Conservation (phyloP, 2,888 invertebrate species). For the Incurvaria masculella region DNA sequence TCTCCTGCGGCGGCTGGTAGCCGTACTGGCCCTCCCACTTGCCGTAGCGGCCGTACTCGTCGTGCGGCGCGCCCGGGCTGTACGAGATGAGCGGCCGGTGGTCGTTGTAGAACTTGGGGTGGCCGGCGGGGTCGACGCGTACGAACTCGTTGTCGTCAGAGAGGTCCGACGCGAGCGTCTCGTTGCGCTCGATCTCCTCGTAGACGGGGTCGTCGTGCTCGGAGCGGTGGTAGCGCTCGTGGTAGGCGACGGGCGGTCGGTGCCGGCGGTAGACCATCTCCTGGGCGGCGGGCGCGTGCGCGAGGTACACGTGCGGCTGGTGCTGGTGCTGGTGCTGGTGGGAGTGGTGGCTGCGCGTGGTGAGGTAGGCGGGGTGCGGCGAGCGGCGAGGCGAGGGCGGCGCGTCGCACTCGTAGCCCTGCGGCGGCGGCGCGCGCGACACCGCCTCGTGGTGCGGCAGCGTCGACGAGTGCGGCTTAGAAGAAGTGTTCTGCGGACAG, state of each 20-base stretch:
- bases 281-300: constrained; percentile 46
- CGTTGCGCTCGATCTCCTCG: constrained; percentile 74
- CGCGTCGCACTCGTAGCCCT: constrained; percentile 52
- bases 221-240: constrained; percentile 47
- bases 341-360: constrained; percentile 47
- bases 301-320: constrained; percentile 48
- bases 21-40: constrained; percentile 54
- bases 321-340: constrained; percentile 47
- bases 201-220: constrained; percentile 75
- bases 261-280: constrained; percentile 49
- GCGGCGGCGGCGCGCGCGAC: constrained; percentile 42
- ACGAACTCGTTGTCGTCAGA: constrained; percentile 65
- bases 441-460: constrained; percentile 63
- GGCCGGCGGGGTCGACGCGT: constrained; percentile 62
- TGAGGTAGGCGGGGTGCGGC: constrained; percentile 43
- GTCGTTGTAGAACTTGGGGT: constrained; percentile 74
- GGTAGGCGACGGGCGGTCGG: constrained; percentile 41
- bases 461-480: constrained; percentile 71
- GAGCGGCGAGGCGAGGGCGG: constrained; percentile 47
- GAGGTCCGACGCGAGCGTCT: constrained; percentile 72
- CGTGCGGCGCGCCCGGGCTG: constrained; percentile 64
- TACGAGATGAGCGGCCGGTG: constrained; percentile 78
- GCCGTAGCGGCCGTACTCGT: constrained; percentile 46
- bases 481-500: constrained; percentile 75
- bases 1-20: constrained; percentile 53